phyloP scores from a whole-genome alignment of 2,888 invertebrate species.

The Rhagonycha lutea region DNA sequence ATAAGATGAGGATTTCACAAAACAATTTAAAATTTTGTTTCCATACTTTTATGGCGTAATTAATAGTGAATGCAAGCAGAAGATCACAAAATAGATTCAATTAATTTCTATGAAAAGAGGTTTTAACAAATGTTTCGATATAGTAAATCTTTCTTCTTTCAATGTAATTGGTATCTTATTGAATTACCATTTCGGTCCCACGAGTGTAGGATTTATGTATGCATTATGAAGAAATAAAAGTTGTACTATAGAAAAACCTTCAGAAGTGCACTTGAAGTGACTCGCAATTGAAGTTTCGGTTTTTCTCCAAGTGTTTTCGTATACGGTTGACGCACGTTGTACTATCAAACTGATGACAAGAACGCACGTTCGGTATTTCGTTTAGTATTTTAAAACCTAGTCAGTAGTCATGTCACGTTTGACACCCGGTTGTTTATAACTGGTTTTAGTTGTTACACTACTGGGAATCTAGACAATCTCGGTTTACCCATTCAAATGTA shows the following conservation, averaged over 20 bases:
- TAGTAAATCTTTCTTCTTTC: neutral
- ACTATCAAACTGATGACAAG: constrained; percentile 20
- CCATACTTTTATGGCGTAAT: too few species aligned
- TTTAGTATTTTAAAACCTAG: constrained; percentile 30
- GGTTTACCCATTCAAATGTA: constrained; percentile 25
- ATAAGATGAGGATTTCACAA: too few species aligned
- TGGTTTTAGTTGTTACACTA: constrained; percentile 39
- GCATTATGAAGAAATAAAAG: neutral
- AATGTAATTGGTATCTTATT: neutral
- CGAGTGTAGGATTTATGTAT: neutral
- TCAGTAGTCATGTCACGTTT: constrained; percentile 43
- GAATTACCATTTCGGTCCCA: neutral
- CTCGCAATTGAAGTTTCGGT: neutral
- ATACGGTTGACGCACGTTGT: constrained; percentile 23
- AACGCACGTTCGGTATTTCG: constrained; percentile 24
- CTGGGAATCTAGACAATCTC: constrained; percentile 42
- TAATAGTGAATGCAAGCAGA: neutral
- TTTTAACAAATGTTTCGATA: neutral
- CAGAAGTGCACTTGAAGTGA: neutral
- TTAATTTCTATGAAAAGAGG: neutral
- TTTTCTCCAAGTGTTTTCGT: neutral
- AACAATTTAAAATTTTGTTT: too few species aligned
- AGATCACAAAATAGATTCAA: neutral
- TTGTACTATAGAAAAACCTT: neutral
- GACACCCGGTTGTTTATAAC: constrained; percentile 43